Base-by-base conservation (phyloP, 1,140 invertebrate genomes). In the Pogonognathellus flavescens region DNA sequence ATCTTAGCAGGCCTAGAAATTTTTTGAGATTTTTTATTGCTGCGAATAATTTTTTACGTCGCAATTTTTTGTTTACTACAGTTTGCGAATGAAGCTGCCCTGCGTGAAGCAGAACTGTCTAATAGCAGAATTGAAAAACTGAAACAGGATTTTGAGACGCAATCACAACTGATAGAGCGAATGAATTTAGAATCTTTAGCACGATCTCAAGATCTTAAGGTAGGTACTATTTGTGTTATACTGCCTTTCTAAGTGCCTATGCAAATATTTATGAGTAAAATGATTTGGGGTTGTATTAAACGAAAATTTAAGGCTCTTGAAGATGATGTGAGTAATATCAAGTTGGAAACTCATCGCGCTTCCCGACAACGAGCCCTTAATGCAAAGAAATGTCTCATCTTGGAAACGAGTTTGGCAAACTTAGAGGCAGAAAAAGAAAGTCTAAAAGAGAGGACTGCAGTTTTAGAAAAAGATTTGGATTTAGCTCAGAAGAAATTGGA, bases 401-500 rank as follows among this genome's bases (percentile, higher is more conserved):
- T 82, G 13, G 72, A 70, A 18, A 22, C 52, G 20, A n/a, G 53
- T 25, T 41, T 85, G 18, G n/a, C 20, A 6, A 80, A 52, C 31
- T 57, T 85, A 22, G 84, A 85, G 50, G 4, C n/a, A n/a, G 84
- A 85, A 49, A 25, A 59, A 55, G 84, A 85, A 20, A 53, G 18
- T 53, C 20, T 84, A 9, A 82, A 55, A 25, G 22, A 0, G 6
- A 86, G 86, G 80, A 83, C 86, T 52, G 20, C 53, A 18, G 25
- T 66, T 8, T 66, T 88, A 20, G 87, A 88, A 25, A 86, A 83
- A 20, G 87, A 88, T 0, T 59, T 88, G 20, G 87, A 88, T 55
- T 16, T n/a, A 9, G 85, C 87, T 20, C 83, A 86, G 49, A 84
- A 81, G 31, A 59, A 80, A 70, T 16, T 88, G 49, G 85, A 82